Conservation (phyloP, 2,888 invertebrate genomes). For the Tuta absoluta region DNA sequence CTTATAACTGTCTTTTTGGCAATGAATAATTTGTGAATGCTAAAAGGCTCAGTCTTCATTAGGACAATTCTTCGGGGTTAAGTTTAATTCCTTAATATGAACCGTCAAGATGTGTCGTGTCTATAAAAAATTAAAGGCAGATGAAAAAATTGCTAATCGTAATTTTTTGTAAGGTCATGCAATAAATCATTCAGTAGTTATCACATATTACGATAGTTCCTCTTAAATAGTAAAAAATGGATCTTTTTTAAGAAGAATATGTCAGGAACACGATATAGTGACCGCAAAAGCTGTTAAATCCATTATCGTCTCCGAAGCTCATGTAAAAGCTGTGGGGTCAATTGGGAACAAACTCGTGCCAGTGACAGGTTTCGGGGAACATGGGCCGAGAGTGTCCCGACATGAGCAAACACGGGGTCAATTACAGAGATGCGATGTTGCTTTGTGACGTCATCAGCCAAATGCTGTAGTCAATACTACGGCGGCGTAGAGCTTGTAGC, state of each 20-base stretch:
- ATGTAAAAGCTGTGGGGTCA: constrained; percentile 14
- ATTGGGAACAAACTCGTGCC: constrained; percentile 7
- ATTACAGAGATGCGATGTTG: not conserved
- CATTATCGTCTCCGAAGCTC: not conserved
- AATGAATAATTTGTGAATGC: not conserved
- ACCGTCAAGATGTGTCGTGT: too few relatives aligned
- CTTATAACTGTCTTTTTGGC: not conserved
- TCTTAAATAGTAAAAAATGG: too few relatives aligned
- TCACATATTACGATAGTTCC: too few relatives aligned
- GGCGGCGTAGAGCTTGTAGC: not conserved
- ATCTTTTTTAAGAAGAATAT: not conserved
- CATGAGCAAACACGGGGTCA: constrained; percentile 7
- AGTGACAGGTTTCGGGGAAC: constrained; percentile 9
- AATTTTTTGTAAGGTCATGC: too few relatives aligned
- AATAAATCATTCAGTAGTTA: too few relatives aligned
- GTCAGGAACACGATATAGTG: not conserved
- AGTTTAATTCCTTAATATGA: not conserved
- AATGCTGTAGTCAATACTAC: not conserved
- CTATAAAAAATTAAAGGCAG: too few relatives aligned
- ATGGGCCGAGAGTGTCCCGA: constrained; percentile 12
- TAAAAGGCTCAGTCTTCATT: not conserved
- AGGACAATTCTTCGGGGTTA: not conserved
- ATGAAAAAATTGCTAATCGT: too few relatives aligned
- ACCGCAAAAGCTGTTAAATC: not conserved
- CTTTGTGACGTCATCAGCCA: not conserved